phyloP scores from a whole-genome alignment of 2,113 vertebrate genomes.

The Platysteira castanea region DNA sequence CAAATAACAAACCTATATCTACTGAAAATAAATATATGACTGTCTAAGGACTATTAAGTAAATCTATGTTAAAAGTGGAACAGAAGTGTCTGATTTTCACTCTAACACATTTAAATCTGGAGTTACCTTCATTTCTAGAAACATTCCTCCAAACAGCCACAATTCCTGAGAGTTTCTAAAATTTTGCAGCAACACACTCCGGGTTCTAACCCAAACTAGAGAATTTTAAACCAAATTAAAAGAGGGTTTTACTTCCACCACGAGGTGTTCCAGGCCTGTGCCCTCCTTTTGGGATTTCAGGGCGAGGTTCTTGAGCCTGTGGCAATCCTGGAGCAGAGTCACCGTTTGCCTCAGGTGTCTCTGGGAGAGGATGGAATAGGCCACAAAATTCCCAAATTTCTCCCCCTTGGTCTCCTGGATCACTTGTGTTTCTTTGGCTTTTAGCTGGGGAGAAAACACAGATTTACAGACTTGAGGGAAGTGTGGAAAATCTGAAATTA shows the following conservation, averaged over 20 bases:
- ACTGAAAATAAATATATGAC: neutral
- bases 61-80: neutral
- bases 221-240: neutral
- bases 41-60: neutral
- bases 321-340: neutral
- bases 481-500: too few relatives aligned
- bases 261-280: neutral
- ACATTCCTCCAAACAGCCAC: too few relatives aligned
- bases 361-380: neutral
- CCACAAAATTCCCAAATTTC: neutral
- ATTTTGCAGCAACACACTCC: neutral
- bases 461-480: neutral
- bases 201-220: neutral
- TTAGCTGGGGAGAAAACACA: neutral
- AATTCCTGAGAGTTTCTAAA: neutral
- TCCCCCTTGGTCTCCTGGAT: neutral
- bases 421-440: neutral
- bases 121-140: neutral
- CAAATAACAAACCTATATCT: neutral
- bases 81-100: neutral
- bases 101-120: neutral
- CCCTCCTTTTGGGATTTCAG: neutral
- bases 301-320: neutral
- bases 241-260: neutral
- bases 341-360: constrained; percentile 30